Evolutionary conservation across 2,113 vertebrate species (phyloP), one percentile per base, ranked within the genome.

Genomic region (Aspiorhynchus laticeps): DNA sequence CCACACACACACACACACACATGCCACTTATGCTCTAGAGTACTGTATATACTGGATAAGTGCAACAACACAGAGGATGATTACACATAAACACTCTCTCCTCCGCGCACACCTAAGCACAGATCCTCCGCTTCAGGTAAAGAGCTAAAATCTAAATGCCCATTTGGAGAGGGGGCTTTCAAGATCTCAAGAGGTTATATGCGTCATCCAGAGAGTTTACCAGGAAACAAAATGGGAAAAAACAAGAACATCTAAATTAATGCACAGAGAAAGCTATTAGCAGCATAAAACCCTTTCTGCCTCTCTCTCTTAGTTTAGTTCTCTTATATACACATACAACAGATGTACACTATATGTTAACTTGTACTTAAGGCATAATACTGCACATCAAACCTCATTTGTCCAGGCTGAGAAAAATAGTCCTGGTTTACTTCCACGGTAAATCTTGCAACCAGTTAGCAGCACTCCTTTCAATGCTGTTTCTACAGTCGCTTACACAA

Each of bases 171-270:
- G 31, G 33, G n/a, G 48, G 21, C 31, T 74, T 84, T 84, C 33
- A 84, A 74, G 82, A 59, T 26, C 67, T 84, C 83, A 41, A 73
- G 48, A 74, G 83, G 83, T 59, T 84, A 11, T 38, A 69, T 41
- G 26, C 9, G 21, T 56, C 83, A 84, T 84, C 7, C 48, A 59
- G 9, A 48, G 80, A 67, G 67, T 84, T 84, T 84, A 36, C 46
- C 82, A 24, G 82, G 69, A 56, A 84, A 84, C 21, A 56, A 56
- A 7, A 56, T 36, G 24, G 48, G 21, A 61, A 74, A 74, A 74
- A 84, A 51, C 17, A 53, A 74, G n/a, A 84, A 59, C 24, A 59
- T 84, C 48, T 43, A 75, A 84, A 53, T 74, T 38, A 84, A 75
- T 75, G 14, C 83, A 38, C 46, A 26, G 4, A 41, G 19, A 84